A percentile compares a stretch with the other conserved stretches of the same genome.
Conservation (phyloP, 2,797 vertebrate genomes). For the Gymnothorax reevesii region DNA sequence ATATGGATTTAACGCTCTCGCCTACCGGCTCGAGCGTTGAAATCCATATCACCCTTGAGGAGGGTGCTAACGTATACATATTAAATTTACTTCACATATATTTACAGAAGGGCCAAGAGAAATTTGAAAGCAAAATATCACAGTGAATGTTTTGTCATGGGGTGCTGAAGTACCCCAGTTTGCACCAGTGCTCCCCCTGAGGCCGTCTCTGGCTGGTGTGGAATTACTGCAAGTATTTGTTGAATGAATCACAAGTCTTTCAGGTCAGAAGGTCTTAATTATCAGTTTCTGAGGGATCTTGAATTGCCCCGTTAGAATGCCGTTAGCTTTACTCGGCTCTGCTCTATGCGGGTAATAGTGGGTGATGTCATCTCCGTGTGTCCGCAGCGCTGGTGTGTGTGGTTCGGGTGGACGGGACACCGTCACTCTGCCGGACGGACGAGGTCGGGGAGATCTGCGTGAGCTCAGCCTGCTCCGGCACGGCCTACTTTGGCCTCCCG, state of each 20-base stretch:
- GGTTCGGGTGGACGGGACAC: slow-evolving; percentile 86
- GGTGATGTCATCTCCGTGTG: slow-evolving; percentile 33
- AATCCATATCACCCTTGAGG: too few species aligned
- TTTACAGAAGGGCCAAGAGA: background rate
- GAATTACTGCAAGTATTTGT: background rate
- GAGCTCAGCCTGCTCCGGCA: slow-evolving; percentile 79
- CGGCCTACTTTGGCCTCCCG: slow-evolving; percentile 87
- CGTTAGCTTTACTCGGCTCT: background rate
- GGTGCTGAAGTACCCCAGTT: background rate
- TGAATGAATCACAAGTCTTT: background rate
- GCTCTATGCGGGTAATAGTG: slow-evolving; percentile 8
- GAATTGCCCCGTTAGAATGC: background rate
- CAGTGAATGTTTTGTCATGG: background rate
- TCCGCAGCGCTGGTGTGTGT: slow-evolving; percentile 83
- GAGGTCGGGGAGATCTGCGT: slow-evolving; percentile 95
- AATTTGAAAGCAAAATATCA: background rate
- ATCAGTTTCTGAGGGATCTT: too few species aligned
- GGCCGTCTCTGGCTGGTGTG: background rate
- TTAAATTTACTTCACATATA: too few species aligned
- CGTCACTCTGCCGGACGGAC: slow-evolving; percentile 89
- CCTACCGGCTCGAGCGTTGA: too few species aligned
- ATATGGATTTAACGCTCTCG: too few species aligned
- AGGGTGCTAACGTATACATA: too few species aligned
- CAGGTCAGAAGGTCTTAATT: too few species aligned
- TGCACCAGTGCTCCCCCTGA: background rate